These are phyloP conservation scores for Thunnus thynnus DNA, from an alignment of 2,113 vertebrate species.

Conservation along the genomic window DNA sequence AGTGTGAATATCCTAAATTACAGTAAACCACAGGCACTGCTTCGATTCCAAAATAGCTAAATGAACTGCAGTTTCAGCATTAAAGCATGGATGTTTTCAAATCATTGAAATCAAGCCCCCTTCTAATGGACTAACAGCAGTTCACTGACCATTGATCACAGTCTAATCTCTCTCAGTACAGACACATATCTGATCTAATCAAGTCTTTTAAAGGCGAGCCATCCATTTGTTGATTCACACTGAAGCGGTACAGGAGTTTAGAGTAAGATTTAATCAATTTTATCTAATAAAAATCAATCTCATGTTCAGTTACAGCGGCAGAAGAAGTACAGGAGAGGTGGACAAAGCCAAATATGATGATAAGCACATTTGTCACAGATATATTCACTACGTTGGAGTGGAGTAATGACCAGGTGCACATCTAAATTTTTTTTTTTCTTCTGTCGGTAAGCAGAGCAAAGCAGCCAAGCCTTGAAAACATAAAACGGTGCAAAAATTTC, in stretches of 20 bases:
- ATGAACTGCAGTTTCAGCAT: slow-evolving; percentile 55
- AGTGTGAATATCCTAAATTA: slow-evolving; percentile 77
- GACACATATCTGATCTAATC: slow-evolving; percentile 37
- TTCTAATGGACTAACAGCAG: slow-evolving; percentile 20
- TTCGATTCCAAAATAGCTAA: slow-evolving; percentile 58
- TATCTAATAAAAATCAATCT: slow-evolving; percentile 31
- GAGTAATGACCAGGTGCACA: background rate
- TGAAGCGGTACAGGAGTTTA: slow-evolving; percentile 16
- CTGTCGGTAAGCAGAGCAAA: slow-evolving; percentile 13
- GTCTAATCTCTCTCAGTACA: slow-evolving; percentile 13
- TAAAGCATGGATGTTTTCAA: slow-evolving; percentile 10
- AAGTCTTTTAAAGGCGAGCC: background rate
- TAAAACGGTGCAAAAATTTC: background rate
- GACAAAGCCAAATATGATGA: background rate
- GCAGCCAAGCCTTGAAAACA: slow-evolving; percentile 8
- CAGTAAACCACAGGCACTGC: slow-evolving; percentile 61
- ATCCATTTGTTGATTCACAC: slow-evolving; percentile 39
- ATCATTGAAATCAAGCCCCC: slow-evolving; percentile 8
- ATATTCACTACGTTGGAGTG: background rate
- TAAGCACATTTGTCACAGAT: no score
- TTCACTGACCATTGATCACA: slow-evolving; percentile 26
- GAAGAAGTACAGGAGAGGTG: background rate
- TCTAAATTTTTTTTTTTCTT: no score
- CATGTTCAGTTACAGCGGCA: slow-evolving; percentile 1
- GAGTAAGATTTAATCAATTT: slow-evolving; percentile 1